phyloP scores from a whole-genome alignment of 2,888 invertebrate species.

The Oasisia sp. region DNA sequence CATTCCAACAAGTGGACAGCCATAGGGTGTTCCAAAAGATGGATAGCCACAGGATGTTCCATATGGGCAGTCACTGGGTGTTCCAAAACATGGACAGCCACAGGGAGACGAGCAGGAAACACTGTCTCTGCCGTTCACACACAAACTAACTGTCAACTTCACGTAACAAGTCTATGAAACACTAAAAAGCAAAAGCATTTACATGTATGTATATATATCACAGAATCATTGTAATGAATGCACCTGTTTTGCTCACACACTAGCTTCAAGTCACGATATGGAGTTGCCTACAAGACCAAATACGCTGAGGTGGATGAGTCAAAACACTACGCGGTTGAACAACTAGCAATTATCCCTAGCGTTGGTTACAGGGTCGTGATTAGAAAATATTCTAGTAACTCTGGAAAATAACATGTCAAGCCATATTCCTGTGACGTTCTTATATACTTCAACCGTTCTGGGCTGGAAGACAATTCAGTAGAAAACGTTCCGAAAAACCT shows the following conservation, averaged over 20 bases:
- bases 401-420: too few relatives aligned
- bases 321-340: neutral
- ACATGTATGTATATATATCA: constrained; percentile 3
- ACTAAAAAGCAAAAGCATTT: neutral
- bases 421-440: neutral
- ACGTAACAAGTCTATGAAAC: neutral
- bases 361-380: neutral
- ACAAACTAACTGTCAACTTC: neutral
- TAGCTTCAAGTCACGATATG: neutral
- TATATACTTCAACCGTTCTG: neutral
- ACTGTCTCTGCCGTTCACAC: neutral
- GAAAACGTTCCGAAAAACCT: neutral
- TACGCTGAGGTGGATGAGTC: neutral
- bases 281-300: neutral
- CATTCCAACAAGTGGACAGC: too few relatives aligned
- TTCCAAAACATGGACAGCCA: too few relatives aligned
- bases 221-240: neutral
- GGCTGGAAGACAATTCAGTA: neutral
- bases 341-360: neutral
- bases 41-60: too few relatives aligned
- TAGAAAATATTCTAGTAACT: too few relatives aligned
- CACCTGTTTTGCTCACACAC: constrained; percentile 8
- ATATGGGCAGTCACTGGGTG: too few relatives aligned
- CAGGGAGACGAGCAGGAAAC: neutral
- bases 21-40: too few relatives aligned